Evolutionary conservation across 1,140 invertebrate species (phyloP), one percentile per base, ranked within the genome.

Genomic region (Scaptodrosophila lebanonensis): DNA sequence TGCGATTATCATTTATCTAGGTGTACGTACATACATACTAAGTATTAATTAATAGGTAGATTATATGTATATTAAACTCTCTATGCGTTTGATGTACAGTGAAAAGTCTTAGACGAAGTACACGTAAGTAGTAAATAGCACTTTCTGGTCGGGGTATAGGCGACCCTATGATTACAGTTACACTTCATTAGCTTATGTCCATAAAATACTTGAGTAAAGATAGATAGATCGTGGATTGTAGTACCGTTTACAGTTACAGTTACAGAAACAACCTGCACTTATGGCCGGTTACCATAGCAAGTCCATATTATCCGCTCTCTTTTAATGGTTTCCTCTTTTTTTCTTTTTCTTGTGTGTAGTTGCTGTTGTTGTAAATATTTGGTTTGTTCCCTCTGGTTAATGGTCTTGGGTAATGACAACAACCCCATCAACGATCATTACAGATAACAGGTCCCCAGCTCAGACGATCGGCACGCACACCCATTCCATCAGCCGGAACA

Each of bases 131-230:
- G n/a, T 82, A 56, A 79, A 79, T 79, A 79, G 73, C 73, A 79
- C 73, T 79, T 77, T 72, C 58, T 56, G 54, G 66, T 79, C 66
- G 73, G 53, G 48, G 45, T 51, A 56, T 13, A 50, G 27, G 42
- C 40, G 49, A 15, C 7, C 16, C 20, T 33, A 29, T 59, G 43
- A 20, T 49, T 64, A 64, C 3, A 53, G 27, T 33, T 62, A 58
- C 7, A 47, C 39, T 58, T 61, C 39, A 17, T 48, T 35, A 64
- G 45, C 52, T 67, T 69, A 82, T 67, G 58, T 82, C 51, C 54
- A 52, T 82, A 75, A 63, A 82, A 82, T 82, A 82, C 75, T 82
- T 83, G 69, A 82, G 75, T 83, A 82, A 82, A 82, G 75, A 82
- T 82, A 82, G 59, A 48, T 29, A n/a, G n/a, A n/a, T 53, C 73